phyloP scores from a whole-genome alignment of 2,888 invertebrate genomes.

The Lasius fuliginosus region DNA sequence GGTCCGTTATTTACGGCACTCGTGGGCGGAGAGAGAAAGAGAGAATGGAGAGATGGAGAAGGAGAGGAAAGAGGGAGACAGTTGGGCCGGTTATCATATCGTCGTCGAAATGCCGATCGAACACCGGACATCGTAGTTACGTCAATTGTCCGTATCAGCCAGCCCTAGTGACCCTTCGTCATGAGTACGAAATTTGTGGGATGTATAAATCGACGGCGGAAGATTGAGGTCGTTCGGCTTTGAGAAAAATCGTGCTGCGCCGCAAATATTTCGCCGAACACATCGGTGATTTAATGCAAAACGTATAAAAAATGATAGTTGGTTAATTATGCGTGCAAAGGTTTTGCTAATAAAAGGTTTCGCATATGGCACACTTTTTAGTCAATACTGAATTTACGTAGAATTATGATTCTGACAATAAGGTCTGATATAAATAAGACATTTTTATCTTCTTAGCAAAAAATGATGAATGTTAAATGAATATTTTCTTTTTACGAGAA shows the following conservation, averaged over 20 bases:
- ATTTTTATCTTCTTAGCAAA: background rate
- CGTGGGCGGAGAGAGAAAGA: conserved; percentile 48
- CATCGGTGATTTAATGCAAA: background rate
- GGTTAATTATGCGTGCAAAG: background rate
- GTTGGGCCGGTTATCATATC: conserved; percentile 62
- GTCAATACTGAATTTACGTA: background rate
- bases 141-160: conserved; percentile 50
- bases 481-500: background rate
- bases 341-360: background rate
- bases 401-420: background rate
- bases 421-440: background rate
- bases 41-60: too few species aligned
- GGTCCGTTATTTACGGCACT: conserved; percentile 70
- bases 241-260: conserved; percentile 69
- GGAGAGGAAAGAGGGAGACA: conserved; percentile 56
- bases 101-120: conserved; percentile 58
- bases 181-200: conserved; percentile 80
- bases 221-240: conserved; percentile 59
- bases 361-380: background rate
- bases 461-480: conserved; percentile 22
- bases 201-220: conserved; percentile 78
- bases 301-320: background rate
- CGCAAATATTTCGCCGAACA: conserved; percentile 9
- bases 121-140: conserved; percentile 57
- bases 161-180: conserved; percentile 60